Percentiles rank a stretch among this genome's conserved stretches.
Evolutionary conservation across 2,888 invertebrate species (phyloP).

Genomic region (Papilio protenor): DNA sequence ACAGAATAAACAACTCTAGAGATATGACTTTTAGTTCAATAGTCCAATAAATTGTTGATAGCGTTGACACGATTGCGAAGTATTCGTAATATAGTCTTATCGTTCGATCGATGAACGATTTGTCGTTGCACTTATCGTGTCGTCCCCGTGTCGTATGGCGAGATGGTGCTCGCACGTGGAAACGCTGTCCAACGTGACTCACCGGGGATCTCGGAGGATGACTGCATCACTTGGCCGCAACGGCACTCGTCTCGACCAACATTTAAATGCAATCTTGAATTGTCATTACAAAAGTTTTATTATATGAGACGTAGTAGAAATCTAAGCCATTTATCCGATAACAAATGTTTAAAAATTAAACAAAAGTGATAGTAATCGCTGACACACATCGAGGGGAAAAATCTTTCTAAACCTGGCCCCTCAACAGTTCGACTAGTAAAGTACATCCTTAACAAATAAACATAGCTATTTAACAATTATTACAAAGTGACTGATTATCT

Average conservation of each 20-base stretch:
- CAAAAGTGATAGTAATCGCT: no score
- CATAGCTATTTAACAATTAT: background rate
- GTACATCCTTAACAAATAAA: background rate
- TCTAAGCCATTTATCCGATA: no score
- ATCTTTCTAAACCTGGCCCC: no score
- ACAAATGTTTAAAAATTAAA: no score
- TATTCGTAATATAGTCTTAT: background rate
- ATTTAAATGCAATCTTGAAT: background rate
- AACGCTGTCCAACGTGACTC: conserved; percentile 10
- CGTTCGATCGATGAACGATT: background rate
- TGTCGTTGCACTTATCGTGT: background rate
- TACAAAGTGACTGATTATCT: background rate
- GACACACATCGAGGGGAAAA: no score
- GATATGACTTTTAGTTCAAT: no score
- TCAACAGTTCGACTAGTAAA: background rate
- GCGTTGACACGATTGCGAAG: background rate
- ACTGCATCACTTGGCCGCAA: background rate
- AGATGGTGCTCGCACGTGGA: background rate
- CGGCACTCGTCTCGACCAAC: background rate
- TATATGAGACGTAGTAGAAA: background rate
- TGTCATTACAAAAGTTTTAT: background rate
- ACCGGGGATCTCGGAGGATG: conserved; percentile 6
- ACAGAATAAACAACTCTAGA: no score
- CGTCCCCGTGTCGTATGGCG: background rate
- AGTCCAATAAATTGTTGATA: no score